Conservation (phyloP, 2,797 vertebrate species). For the Odontamblyopus lacepedii region DNA sequence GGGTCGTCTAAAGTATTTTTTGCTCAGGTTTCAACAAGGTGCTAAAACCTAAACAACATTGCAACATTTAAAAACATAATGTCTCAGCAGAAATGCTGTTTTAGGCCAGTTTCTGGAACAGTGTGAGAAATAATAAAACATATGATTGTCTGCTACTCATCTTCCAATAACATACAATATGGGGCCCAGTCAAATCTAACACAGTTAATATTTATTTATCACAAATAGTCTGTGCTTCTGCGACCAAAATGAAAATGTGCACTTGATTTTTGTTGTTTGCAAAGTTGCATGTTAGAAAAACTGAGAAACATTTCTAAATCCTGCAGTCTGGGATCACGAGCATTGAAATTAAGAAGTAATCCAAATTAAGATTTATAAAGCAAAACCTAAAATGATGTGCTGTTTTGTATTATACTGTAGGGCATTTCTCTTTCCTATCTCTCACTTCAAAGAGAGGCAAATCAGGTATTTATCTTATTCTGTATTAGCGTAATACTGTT, state of each 20-base stretch:
- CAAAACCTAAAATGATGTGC: too few relatives aligned
- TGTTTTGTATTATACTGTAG: too few relatives aligned
- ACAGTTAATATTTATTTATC: not conserved
- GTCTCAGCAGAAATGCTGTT: not conserved
- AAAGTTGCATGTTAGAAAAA: not conserved
- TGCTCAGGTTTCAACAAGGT: not conserved
- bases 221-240: not conserved
- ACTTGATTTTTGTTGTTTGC: not conserved
- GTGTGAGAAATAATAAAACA: too few relatives aligned
- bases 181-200: not conserved
- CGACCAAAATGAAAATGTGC: not conserved
- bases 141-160: not conserved
- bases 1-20: slow-evolving; percentile 43
- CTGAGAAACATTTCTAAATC: too few relatives aligned
- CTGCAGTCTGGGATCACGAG: not conserved
- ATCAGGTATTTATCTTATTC: too few relatives aligned
- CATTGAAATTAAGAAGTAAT: too few relatives aligned
- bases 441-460: too few relatives aligned
- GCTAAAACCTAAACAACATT: not conserved
- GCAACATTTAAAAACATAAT: not conserved
- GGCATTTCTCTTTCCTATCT: too few relatives aligned
- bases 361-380: too few relatives aligned
- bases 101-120: not conserved
- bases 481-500: too few relatives aligned
- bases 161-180: not conserved